phyloP scores from a whole-genome alignment of 2,113 vertebrate genomes.

The Varanus komodoensis region DNA sequence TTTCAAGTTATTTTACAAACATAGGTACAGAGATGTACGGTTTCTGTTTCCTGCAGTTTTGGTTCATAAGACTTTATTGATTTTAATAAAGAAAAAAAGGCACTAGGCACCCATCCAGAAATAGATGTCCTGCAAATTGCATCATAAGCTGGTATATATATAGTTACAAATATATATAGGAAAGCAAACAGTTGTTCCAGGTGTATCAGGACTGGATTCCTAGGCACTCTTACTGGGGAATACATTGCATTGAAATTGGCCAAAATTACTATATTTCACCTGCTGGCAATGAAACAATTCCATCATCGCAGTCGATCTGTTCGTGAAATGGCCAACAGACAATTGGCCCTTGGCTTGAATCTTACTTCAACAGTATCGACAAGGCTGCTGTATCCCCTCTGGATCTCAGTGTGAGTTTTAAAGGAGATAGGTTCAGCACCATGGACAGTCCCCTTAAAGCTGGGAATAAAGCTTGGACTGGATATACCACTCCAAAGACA shows the following conservation, averaged over 20 bases:
- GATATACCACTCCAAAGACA: too few relatives aligned
- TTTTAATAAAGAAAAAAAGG: conserved; percentile 26
- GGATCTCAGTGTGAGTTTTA: too few relatives aligned
- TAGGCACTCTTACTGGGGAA: not conserved
- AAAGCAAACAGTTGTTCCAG: not conserved
- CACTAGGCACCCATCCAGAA: conserved; percentile 21
- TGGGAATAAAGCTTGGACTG: too few relatives aligned
- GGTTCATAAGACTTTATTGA: conserved; percentile 26
- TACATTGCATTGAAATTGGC: too few relatives aligned
- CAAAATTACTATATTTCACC: not conserved
- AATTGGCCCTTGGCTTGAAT: not conserved
- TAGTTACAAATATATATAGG: not conserved
- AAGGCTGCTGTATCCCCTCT: too few relatives aligned
- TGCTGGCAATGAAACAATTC: not conserved
- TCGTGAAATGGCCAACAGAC: not conserved
- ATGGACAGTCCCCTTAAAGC: too few relatives aligned
- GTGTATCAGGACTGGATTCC: not conserved
- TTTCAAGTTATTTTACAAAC: conserved; percentile 4
- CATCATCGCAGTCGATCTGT: not conserved
- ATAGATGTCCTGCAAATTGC: not conserved
- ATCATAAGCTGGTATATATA: not conserved
- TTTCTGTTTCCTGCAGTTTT: not conserved
- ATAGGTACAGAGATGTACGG: not conserved
- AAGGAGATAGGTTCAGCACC: too few relatives aligned
- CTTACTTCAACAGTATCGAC: not conserved